Percentiles rank a stretch among this genome's conserved stretches.
Conservation (phyloP, 2,797 vertebrate genomes). For the Anguilla marmorata region DNA sequence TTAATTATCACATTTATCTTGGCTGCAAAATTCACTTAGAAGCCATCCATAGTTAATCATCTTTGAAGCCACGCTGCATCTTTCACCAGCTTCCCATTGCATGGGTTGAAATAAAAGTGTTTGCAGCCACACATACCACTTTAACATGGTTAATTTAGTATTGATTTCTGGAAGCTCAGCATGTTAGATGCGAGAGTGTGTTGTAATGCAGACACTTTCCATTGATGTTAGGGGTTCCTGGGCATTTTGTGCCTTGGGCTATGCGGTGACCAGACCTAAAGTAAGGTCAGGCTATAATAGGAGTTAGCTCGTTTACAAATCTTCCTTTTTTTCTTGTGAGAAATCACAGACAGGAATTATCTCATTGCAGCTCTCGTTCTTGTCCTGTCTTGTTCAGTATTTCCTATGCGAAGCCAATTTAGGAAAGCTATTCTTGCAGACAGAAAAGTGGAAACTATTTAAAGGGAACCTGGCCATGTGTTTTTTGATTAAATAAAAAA, state of each 20-base stretch:
- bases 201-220: constrained; percentile 48
- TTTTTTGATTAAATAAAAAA: constrained; percentile 26
- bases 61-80: constrained; percentile 23
- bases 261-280: constrained; percentile 62
- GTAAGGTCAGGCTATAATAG: constrained; percentile 61
- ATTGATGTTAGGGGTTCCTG: constrained; percentile 42
- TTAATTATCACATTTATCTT: constrained; percentile 51
- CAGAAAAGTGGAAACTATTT: constrained; percentile 41
- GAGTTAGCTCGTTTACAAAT: constrained; percentile 54
- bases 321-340: constrained; percentile 46
- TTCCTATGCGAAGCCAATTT: constrained; percentile 28
- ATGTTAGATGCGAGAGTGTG: background rate
- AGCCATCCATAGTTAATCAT: constrained; percentile 38
- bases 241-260: constrained; percentile 48
- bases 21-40: constrained; percentile 40
- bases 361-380: constrained; percentile 31
- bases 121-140: background rate
- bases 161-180: background rate
- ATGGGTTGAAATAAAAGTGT: background rate
- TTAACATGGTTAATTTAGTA: constrained; percentile 8
- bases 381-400: constrained; percentile 42
- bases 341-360: constrained; percentile 49
- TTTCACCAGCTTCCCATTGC: constrained; percentile 7
- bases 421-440: constrained; percentile 39
- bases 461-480: constrained; percentile 43